phyloP scores from a whole-genome alignment of 2,113 vertebrate genomes.

The Callionymus lyra region DNA sequence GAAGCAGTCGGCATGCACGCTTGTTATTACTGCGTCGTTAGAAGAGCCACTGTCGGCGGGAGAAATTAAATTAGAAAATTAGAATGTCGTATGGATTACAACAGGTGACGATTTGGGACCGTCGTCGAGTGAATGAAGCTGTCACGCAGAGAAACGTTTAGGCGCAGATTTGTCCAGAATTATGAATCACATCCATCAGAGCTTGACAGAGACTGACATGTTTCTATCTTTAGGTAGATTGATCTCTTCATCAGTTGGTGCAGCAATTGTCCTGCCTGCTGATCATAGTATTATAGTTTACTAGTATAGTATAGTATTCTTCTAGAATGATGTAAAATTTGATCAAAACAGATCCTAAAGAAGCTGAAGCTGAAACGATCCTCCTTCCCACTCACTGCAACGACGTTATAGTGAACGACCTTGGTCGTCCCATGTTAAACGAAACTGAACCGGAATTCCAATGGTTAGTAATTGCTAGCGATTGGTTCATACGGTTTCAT shows the following conservation, averaged over 20 bases:
- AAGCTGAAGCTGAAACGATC: too few species aligned
- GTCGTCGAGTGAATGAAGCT: slow-evolving; percentile 67
- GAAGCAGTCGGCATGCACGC: slow-evolving; percentile 78
- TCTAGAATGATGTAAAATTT: too few species aligned
- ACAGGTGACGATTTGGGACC: slow-evolving; percentile 85
- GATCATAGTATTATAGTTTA: too few species aligned
- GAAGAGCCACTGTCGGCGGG: slow-evolving; percentile 35
- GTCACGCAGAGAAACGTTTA: slow-evolving; percentile 60
- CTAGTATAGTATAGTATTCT: too few species aligned
- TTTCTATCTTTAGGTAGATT: slow-evolving; percentile 88
- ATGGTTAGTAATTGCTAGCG: too few species aligned
- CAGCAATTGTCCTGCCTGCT: too few species aligned
- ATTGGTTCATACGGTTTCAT: too few species aligned
- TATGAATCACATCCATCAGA: slow-evolving; percentile 88
- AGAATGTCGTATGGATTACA: slow-evolving; percentile 68
- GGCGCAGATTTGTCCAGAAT: slow-evolving; percentile 77
- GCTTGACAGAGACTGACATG: slow-evolving; percentile 71
- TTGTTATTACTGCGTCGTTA: slow-evolving; percentile 74
- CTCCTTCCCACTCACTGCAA: too few species aligned
- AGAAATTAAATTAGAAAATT: slow-evolving; percentile 68
- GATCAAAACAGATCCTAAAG: too few species aligned
- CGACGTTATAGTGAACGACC: too few species aligned
- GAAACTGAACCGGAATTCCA: too few species aligned
- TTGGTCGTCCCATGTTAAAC: too few species aligned
- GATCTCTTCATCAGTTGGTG: slow-evolving; percentile 81